Evolutionary conservation across 2,888 invertebrate genomes (phyloP).

Genomic region (Drosophila prostipennis): DNA sequence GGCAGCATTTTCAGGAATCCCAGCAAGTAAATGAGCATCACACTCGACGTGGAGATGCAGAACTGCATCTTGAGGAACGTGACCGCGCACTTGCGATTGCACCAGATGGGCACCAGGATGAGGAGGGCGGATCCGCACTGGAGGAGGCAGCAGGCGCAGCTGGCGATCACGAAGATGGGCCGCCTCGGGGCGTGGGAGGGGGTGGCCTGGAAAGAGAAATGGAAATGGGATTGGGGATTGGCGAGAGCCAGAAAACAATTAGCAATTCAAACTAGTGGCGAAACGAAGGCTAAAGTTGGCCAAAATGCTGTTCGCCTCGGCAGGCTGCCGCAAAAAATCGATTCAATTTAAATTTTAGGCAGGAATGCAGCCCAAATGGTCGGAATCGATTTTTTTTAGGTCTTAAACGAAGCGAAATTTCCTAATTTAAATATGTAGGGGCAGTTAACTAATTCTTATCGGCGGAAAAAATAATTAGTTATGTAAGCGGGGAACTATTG

Average conservation of each 20-base stretch:
- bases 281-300: constrained; percentile 11
- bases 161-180: constrained; percentile 83
- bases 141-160: constrained; percentile 84
- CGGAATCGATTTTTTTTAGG: neutral
- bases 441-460: neutral
- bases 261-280: constrained; percentile 40
- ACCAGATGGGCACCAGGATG: constrained; percentile 83
- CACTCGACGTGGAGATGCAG: constrained; percentile 88
- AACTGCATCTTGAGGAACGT: constrained; percentile 89
- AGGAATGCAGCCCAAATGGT: neutral
- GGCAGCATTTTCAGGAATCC: constrained; percentile 85
- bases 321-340: constrained; percentile 7
- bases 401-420: neutral
- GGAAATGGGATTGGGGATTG: neutral
- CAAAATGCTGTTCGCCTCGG: constrained; percentile 26
- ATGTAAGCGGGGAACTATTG: no score
- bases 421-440: neutral
- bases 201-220: constrained; percentile 59
- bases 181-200: constrained; percentile 70
- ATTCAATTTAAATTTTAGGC: constrained; percentile 1
- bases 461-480: neutral
- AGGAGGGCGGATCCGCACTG: constrained; percentile 84
- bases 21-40: constrained; percentile 87
- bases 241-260: constrained; percentile 22
- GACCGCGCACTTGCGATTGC: constrained; percentile 85